Evolutionary conservation across 1,140 invertebrate genomes (phyloP), one percentile per base, ranked within the genome.

Genomic region (Drosophila fuyamai): DNA sequence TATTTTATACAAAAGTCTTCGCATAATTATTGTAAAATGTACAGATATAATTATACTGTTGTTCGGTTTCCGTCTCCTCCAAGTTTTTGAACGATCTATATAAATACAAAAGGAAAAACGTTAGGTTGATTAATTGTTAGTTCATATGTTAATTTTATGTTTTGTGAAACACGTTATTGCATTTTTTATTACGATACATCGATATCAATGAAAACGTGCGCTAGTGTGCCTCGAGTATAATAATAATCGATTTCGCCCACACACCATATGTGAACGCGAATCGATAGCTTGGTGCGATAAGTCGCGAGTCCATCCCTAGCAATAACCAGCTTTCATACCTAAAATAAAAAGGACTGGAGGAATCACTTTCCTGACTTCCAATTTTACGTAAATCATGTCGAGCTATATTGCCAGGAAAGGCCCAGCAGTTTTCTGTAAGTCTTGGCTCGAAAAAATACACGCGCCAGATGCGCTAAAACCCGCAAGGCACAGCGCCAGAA

Each of bases 381-480:
- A 73, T 62, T 71, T 53, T 55, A 66, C 51, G 48, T 66, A 76
- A 85, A 92, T 58, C 54, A 92, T 92, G 91, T 59, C 91, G 46
- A 78, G 70, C 46, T 92, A 92, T 60, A 78, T 92, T 81, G 91
- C 91, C 38, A 91, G 91, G 41, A 91, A 85, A 50, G 91, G 91
- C 29, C 91, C 91, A 53, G 48, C 86, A 63, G 79, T 92, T 40
- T 85, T 91, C 62, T 92, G 91, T 92, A 74, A 90, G 91, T 92
- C 77, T 57, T 4, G n/a, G 0, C 8, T 38, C 8, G 5, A 2
- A 8, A 41, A 6, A 43, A 16, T n/a, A 5, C 41, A 16, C 14
- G 16, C 10, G 9, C 16, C 12, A 5, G 6, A 53, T 12, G 14
- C 1, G 10, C 8, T 2, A 32, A 14, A 40, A 4, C 7, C n/a